Evolutionary conservation across 64 coral and sea anemone species (phyloP).

Genomic region (Platygyra sinensis): DNA sequence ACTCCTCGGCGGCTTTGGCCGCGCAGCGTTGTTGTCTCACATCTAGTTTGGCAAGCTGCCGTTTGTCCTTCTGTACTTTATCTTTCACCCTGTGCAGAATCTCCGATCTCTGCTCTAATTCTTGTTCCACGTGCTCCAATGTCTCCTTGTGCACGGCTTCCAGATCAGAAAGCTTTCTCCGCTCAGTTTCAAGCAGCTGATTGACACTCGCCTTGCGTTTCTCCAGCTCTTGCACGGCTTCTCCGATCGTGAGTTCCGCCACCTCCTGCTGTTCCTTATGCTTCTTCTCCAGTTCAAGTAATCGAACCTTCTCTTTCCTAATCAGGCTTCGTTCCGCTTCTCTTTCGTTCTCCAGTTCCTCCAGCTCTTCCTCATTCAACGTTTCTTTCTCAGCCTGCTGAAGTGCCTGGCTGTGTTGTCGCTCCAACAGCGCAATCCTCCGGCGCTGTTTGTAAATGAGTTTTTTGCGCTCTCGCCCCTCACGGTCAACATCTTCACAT

Average conservation of each 20-base stretch:
- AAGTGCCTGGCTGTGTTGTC: conserved; percentile 93
- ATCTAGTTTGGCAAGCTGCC: conserved; percentile 89
- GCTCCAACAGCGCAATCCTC: conserved; percentile 87
- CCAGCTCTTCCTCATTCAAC: conserved; percentile 92
- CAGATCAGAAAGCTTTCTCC: conserved; percentile 75
- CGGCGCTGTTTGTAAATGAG: conserved; percentile 90
- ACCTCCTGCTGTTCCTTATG: conserved; percentile 97
- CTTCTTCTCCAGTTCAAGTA: conserved; percentile 96
- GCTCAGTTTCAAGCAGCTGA: conserved; percentile 74
- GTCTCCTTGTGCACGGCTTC: conserved; percentile 97
- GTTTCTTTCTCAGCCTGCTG: conserved; percentile 99
- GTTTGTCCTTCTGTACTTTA: conserved; percentile 96
- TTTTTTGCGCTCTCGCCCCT: conserved; percentile 93
- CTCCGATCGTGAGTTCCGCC: conserved; percentile 90
- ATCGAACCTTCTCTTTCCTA: conserved; percentile 90
- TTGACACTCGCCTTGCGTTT: conserved; percentile 84
- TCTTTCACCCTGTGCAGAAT: conserved; percentile 96
- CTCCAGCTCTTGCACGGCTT: conserved; percentile 92
- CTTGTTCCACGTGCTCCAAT: conserved; percentile 83
- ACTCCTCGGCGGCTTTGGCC: conserved; percentile 88
- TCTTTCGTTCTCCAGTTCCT: conserved; percentile 96
- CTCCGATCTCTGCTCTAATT: conserved; percentile 82
- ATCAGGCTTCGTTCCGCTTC: conserved; percentile 97
- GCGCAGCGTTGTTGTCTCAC: conserved; percentile 93
- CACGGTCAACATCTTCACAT: conserved; percentile 91